These are phyloP conservation scores for Saturnia pavonia DNA, from an alignment of 2,888 invertebrate genomes.

Conservation along the genomic window DNA sequence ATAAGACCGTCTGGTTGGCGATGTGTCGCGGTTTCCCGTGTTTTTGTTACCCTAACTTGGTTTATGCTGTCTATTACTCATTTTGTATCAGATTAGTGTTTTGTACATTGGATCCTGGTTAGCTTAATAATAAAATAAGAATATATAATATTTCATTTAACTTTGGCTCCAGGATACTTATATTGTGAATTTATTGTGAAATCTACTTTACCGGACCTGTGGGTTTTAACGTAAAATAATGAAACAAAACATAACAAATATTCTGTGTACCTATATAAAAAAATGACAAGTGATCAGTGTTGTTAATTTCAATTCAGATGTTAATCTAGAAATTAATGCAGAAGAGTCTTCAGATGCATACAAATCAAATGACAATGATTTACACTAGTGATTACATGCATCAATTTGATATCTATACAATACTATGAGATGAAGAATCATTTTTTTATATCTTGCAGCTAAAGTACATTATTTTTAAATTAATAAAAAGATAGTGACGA, in stretches of 20 bases:
- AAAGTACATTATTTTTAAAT: too few species aligned
- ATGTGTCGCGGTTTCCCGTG: constrained; percentile 26
- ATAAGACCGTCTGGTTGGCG: constrained; percentile 45
- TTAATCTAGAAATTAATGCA: neutral
- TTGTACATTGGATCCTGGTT: neutral
- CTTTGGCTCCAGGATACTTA: neutral
- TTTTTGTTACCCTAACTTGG: constrained; percentile 31
- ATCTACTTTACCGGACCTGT: too few species aligned
- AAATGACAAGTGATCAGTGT: neutral
- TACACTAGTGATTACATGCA: too few species aligned
- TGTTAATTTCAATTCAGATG: neutral
- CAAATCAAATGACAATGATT: neutral
- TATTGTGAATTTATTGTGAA: too few species aligned
- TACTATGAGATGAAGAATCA: too few species aligned
- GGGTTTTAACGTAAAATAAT: too few species aligned
- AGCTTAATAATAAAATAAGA: neutral
- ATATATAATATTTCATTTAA: neutral
- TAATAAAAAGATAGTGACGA: neutral
- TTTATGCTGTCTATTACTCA: constrained; percentile 2
- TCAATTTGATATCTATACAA: too few species aligned
- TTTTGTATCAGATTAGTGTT: neutral
- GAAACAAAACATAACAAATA: too few species aligned
- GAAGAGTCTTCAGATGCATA: neutral
- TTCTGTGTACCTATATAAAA: too few species aligned
- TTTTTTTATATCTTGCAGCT: too few species aligned